phyloP scores from a whole-genome alignment of 2,797 vertebrate species.

The Enteromius anoplus region DNA sequence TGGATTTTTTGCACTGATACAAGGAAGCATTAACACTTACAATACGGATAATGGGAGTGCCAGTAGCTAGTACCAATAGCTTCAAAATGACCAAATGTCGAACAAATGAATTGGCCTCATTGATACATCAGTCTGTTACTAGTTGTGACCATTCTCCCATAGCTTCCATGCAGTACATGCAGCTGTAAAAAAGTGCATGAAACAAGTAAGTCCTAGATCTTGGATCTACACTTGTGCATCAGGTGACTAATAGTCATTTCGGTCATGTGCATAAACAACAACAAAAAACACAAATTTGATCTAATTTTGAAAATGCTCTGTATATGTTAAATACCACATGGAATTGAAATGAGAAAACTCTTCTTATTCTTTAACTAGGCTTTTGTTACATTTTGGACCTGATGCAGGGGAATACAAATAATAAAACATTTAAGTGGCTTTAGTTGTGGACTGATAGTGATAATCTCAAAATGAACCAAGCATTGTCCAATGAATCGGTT shows the following conservation, averaged over 20 bases:
- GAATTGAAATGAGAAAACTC: not conserved
- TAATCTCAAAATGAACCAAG: not conserved
- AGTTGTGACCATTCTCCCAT: not conserved
- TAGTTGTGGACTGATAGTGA: not conserved
- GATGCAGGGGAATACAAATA: not conserved
- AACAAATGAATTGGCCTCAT: not conserved
- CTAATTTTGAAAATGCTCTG: conserved; percentile 1
- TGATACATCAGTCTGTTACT: not conserved
- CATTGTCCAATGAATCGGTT: not conserved
- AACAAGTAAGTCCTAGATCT: not conserved
- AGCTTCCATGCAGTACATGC: not conserved
- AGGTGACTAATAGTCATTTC: not conserved
- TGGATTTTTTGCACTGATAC: not conserved
- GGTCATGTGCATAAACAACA: not conserved
- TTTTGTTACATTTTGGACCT: not conserved
- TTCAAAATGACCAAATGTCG: not conserved
- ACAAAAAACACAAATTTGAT: not conserved
- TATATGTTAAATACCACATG: not conserved
- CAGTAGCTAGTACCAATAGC: not conserved
- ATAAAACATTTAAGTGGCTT: not conserved
- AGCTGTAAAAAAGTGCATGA: conserved; percentile 1
- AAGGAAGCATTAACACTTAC: not conserved
- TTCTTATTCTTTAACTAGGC: not conserved
- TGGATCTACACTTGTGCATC: not conserved
- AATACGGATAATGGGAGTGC: not conserved